Evolutionary conservation across 2,113 vertebrate species (phyloP), one percentile per base, ranked within the genome.

Genomic region (Todiramphus saurophagus): DNA sequence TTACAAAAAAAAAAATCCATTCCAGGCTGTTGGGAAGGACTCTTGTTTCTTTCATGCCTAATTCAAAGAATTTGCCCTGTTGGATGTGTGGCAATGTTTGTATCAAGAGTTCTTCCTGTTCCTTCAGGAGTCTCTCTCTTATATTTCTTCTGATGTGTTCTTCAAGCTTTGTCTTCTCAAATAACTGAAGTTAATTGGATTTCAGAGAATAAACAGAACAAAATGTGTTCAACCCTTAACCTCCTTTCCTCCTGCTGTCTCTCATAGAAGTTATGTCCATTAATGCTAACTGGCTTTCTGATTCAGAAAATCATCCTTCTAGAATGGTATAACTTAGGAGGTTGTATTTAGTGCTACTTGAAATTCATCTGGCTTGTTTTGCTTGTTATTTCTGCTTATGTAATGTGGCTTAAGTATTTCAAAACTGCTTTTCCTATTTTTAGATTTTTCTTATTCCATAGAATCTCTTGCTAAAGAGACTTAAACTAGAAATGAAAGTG

Each of bases 131-230:
- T 92, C 89, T 93, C 66, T 93, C 69, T 82, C 90, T 87, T 79
- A 75, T 13, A 41, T 93, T 95, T 73, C 77, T 68, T 97, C 56
- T 82, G 74, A 94, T 92, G 76, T 96, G 69, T 79, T 96, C 88
- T 89, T 93, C 86, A 78, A 41, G 86, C 66, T 96, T 95, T 96
- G 96, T 93, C 95, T 97, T 95, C 80, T 96, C 94, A 96, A 93
- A 95, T 90, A 93, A 77, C 90, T 97, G 69, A 96, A 95, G 90
- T 96, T 96, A 96, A 97, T 96, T 96, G 95, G 94, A 90, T 97
- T 96, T 96, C 73, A 93, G 95, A 93, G 94, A 89, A 96, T 94
- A 96, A 96, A 94, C 92, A 95, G 96, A 93, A 92, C 58, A 93
- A 83, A 95, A 95, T 90, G 88, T 83, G 86, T 92, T 95, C 90